phyloP scores from a whole-genome alignment of 2,888 invertebrate species.

The Bombylius discolor region DNA sequence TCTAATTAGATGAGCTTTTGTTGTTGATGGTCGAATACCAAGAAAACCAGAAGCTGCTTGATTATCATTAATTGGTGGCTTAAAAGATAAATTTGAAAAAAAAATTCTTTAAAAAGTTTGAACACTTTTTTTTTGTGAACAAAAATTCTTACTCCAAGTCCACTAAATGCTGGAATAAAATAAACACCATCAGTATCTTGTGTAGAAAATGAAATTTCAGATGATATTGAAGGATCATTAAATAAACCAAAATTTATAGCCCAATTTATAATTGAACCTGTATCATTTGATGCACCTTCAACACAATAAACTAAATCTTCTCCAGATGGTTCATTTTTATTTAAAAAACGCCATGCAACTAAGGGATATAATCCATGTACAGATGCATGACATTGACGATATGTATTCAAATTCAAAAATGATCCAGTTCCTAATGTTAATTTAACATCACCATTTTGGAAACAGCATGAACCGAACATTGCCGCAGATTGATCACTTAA shows the following conservation, averaged over 20 bases:
- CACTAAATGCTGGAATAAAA: slow-evolving; percentile 83
- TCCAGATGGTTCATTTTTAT: slow-evolving; percentile 22
- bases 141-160: slow-evolving; percentile 52
- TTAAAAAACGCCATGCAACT: slow-evolving; percentile 59
- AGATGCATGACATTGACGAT: slow-evolving; percentile 60
- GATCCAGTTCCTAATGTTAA: slow-evolving; percentile 86
- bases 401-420: slow-evolving; percentile 77
- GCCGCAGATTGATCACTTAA: slow-evolving; percentile 67
- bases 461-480: slow-evolving; percentile 76
- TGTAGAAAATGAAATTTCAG: slow-evolving; percentile 53
- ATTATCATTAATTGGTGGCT: slow-evolving; percentile 84
- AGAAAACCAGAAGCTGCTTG: slow-evolving; percentile 74
- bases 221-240: slow-evolving; percentile 49
- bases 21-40: slow-evolving; percentile 51
- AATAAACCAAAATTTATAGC: slow-evolving; percentile 56
- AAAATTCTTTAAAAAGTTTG: neutral
- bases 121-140: slow-evolving; percentile 15
- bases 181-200: slow-evolving; percentile 61
- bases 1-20: slow-evolving; percentile 63
- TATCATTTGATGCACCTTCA: slow-evolving; percentile 80
- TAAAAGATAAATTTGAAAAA: slow-evolving; percentile 11
- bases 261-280: slow-evolving; percentile 81
- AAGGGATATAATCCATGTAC: slow-evolving; percentile 79
- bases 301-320: slow-evolving; percentile 55
- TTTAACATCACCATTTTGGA: slow-evolving; percentile 64